Base-by-base conservation (phyloP, 2,113 vertebrate species). In the Brachirus orientalis region DNA sequence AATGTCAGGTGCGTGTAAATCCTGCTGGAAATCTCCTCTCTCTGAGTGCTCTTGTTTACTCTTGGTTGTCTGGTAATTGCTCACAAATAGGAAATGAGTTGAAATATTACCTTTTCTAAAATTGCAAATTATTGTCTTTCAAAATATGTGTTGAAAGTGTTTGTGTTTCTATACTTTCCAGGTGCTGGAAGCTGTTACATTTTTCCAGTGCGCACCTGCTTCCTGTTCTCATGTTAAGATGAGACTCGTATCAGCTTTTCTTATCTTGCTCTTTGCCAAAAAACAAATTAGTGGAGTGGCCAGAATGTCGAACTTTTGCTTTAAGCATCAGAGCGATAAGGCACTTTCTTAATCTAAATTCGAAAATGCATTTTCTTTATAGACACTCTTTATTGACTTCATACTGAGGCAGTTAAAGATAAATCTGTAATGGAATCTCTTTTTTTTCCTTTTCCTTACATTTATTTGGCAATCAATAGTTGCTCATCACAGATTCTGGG, bases 381-480 rank as follows among this genome's bases (percentile, higher is more conserved):
- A 6, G 28, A 28, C 28, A 28, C 28, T 63, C 1, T 48, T 63
- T 48, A 36, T 36, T 58, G 11, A 59, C 28, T 59, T 46, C 17
- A 47, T 22, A 40, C 10, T 4, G 13, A 20, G 7, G 7, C 10
- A 54, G 54, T 56, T 38, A 41, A 67, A 35, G 63, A 63, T 53
- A 53, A 67, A 59, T 18, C 33, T 48, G 46, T 22, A 54, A 43
- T 44, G 10, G 11, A 10, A 38, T 63, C 10, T 63, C 10, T 43
- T 20, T 28, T 40, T 46, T 65, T 61, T 52, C 55, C 40, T 62
- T 48, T 10, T 67, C 17, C 40, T 43, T 43, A 3, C 3, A 12
- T 58, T 59, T 70, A 59, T 38, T 46, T 52, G 18, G 6, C 28
- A 53, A 72, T 79, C 67, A 68, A 61, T 57, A 66, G 35, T 53